These are phyloP conservation scores for Oxytorus armatus DNA, from an alignment of 2,888 invertebrate genomes.

Conservation along the genomic window DNA sequence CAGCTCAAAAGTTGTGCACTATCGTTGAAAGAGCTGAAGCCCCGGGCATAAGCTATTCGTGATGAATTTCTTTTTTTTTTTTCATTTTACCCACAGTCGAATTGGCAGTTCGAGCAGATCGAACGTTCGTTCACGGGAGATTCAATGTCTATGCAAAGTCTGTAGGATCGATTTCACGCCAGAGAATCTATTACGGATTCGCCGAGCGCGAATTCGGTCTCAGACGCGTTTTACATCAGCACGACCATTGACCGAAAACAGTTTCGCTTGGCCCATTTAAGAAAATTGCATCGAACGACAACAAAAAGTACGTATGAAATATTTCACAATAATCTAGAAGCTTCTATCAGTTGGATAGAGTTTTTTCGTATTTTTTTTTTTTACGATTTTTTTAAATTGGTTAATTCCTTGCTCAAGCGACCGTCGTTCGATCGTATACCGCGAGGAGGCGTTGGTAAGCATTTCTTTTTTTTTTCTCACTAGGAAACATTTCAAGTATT, in stretches of 20 bases:
- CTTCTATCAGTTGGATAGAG: constrained; percentile 25
- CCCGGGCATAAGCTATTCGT: constrained; percentile 28
- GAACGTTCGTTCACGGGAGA: neutral
- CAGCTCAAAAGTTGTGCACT: constrained; percentile 12
- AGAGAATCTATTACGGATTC: constrained; percentile 48
- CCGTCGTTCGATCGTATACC: constrained; percentile 61
- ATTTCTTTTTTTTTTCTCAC: constrained; percentile 11
- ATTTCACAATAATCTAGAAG: neutral
- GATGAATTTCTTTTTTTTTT: constrained; percentile 1
- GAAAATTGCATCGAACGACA: constrained; percentile 14
- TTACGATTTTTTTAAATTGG: constrained; percentile 36
- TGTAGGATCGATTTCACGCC: constrained; percentile 33
- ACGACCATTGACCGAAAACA: constrained; percentile 23
- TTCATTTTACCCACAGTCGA: constrained; percentile 16
- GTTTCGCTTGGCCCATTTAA: constrained; percentile 4
- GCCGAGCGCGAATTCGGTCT: neutral
- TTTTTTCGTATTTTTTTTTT: constrained; percentile 16
- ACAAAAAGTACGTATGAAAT: too few species aligned
- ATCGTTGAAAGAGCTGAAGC: constrained; percentile 67
- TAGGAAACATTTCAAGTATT: constrained; percentile 7
- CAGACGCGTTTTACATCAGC: constrained; percentile 39
- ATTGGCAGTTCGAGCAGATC: constrained; percentile 15
- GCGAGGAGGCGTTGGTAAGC: constrained; percentile 60
- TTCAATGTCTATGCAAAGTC: constrained; percentile 30
- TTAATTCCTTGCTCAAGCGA: constrained; percentile 52